Evolutionary conservation across 2,113 vertebrate genomes (phyloP).

Genomic region (Podiceps cristatus): DNA sequence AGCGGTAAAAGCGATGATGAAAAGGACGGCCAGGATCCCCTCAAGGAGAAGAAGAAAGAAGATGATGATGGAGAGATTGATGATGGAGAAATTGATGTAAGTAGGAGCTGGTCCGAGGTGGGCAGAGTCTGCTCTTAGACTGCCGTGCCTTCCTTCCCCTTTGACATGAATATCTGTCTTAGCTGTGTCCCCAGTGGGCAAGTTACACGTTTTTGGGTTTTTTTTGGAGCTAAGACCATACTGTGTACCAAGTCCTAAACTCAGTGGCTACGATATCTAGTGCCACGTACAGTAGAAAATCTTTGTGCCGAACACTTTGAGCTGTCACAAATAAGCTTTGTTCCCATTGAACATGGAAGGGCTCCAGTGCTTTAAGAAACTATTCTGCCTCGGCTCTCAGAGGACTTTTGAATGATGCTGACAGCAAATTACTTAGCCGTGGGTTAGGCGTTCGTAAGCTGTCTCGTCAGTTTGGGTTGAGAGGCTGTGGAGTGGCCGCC

Average conservation of each 20-base stretch:
- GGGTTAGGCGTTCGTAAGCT: not conserved
- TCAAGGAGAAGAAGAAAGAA: conserved; percentile 92
- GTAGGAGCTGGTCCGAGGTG: conserved; percentile 51
- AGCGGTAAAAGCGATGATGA: conserved; percentile 64
- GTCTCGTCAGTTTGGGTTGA: not conserved
- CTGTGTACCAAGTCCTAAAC: not conserved
- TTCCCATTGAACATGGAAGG: not conserved
- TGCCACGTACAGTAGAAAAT: not conserved
- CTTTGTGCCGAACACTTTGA: not conserved
- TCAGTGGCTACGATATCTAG: accelerated
- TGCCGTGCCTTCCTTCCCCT: not conserved
- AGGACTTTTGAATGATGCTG: not conserved
- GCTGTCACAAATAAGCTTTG: not conserved
- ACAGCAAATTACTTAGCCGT: not conserved
- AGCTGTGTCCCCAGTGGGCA: not conserved
- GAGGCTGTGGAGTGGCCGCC: not conserved
- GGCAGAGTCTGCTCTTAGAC: not conserved
- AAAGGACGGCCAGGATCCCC: conserved; percentile 79
- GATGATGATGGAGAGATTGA: conserved; percentile 97
- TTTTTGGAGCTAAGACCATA: not conserved
- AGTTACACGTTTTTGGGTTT: not conserved
- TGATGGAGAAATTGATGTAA: conserved; percentile 97
- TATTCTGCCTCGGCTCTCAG: not conserved
- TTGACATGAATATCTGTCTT: not conserved
- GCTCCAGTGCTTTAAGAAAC: not conserved